A percentile compares a stretch with the other conserved stretches of the same genome.
These are phyloP conservation scores for Argyrosomus japonicus DNA, from an alignment of 2,113 vertebrate species.

Conservation along the genomic window DNA sequence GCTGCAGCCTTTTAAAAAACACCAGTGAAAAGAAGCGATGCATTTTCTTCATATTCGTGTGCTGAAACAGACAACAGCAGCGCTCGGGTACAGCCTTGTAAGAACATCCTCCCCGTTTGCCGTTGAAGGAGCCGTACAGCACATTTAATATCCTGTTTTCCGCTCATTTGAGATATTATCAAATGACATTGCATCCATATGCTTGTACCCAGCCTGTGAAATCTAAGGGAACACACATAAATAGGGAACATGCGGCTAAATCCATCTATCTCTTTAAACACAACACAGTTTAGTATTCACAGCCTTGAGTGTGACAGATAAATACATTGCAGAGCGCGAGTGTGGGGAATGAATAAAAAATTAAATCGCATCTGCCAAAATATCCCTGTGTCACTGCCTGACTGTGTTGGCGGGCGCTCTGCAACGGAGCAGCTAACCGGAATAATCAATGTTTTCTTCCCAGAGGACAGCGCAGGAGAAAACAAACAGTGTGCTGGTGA, in stretches of 20 bases:
- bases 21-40: conserved; percentile 3
- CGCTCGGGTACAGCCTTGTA: background rate
- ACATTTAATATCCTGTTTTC: conserved; percentile 69
- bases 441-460: conserved; percentile 74
- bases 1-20: conserved; percentile 30
- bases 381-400: conserved; percentile 56
- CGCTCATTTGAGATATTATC: conserved; percentile 20
- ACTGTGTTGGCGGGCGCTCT: conserved; percentile 47
- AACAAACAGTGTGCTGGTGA: conserved; percentile 36
- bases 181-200: conserved; percentile 8
- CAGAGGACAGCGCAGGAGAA: conserved; percentile 39
- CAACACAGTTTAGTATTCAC: conserved; percentile 68
- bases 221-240: conserved; percentile 34
- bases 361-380: conserved; percentile 60
- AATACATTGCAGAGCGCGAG: conserved; percentile 53
- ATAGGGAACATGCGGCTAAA: conserved; percentile 23
- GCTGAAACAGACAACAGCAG: background rate
- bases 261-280: conserved; percentile 51
- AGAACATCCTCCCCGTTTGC: conserved; percentile 21
- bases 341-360: conserved; percentile 58
- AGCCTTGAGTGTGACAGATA: conserved; percentile 58
- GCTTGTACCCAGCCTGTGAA: conserved; percentile 24
- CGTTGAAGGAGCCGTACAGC: background rate
- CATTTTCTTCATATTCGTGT: background rate
- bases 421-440: conserved; percentile 58